Percentiles rank a stretch among this genome's conserved stretches.
phyloP scores from a whole-genome alignment of 1,140 invertebrate genomes.

The Pachyrhynchus sulphureomaculatus region DNA sequence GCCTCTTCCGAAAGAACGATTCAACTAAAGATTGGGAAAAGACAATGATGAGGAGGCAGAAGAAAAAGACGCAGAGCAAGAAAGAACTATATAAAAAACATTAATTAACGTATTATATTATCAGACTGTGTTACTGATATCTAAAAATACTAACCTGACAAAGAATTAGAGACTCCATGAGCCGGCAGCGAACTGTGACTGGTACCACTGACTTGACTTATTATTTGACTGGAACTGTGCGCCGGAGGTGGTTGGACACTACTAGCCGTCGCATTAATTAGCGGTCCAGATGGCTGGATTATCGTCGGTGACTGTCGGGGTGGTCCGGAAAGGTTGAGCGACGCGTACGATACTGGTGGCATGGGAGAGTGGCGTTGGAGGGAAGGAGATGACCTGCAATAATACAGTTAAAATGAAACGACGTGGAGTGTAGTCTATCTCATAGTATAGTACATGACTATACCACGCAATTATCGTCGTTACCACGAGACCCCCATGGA shows the following conservation, averaged over 20 bases:
- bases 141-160: neutral
- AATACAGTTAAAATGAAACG: no score
- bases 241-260: constrained; percentile 34
- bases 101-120: no score
- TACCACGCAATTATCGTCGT: no score
- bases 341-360: constrained; percentile 35
- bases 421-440: no score
- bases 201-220: neutral
- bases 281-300: constrained; percentile 47
- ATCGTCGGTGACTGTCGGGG: constrained; percentile 40
- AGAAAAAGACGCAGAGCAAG: no score
- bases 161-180: neutral
- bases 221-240: constrained; percentile 21
- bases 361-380: constrained; percentile 47
- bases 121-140: no score
- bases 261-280: constrained; percentile 43
- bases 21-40: no score
- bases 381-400: constrained; percentile 35
- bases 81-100: no score
- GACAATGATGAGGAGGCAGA: no score
- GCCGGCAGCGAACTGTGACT: neutral
- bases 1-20: no score
- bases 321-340: constrained; percentile 44
- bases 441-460: no score
- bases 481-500: no score